Conservation (phyloP, 2,797 vertebrate genomes). For the Microhierax caerulescens region DNA sequence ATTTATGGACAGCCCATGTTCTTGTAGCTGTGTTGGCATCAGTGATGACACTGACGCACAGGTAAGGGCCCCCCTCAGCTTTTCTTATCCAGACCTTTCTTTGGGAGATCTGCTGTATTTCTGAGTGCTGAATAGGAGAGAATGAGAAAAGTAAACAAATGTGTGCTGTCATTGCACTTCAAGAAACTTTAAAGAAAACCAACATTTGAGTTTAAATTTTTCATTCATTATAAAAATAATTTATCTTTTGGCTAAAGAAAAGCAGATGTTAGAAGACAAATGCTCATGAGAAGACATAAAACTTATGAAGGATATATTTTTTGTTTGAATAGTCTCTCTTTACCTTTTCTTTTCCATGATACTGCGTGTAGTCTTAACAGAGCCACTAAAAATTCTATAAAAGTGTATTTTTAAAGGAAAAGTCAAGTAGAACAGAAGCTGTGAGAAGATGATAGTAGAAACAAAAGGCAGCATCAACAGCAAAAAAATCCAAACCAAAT, state of each 20-base stretch:
- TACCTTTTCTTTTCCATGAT: background rate
- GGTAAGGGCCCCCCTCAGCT: background rate
- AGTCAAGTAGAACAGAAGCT: background rate
- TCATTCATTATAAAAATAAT: background rate
- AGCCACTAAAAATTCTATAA: background rate
- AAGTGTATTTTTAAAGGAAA: background rate
- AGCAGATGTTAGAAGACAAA: constrained; percentile 7
- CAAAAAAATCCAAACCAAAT: background rate
- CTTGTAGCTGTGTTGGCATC: background rate
- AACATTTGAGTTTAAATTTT: background rate
- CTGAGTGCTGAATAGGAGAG: background rate
- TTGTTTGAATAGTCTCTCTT: background rate
- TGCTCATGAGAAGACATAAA: background rate
- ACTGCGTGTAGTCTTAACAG: background rate
- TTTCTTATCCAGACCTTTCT: background rate
- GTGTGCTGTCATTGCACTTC: background rate
- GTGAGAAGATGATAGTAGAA: background rate
- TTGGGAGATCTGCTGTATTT: background rate
- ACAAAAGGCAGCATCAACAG: background rate
- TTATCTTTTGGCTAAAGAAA: constrained; percentile 21
- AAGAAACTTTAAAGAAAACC: background rate
- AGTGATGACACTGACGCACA: background rate
- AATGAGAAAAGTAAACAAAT: background rate
- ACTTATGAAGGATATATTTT: background rate
- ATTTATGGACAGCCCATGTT: background rate